Conservation (phyloP, 2,113 vertebrate species). For the Canis aureus region DNA sequence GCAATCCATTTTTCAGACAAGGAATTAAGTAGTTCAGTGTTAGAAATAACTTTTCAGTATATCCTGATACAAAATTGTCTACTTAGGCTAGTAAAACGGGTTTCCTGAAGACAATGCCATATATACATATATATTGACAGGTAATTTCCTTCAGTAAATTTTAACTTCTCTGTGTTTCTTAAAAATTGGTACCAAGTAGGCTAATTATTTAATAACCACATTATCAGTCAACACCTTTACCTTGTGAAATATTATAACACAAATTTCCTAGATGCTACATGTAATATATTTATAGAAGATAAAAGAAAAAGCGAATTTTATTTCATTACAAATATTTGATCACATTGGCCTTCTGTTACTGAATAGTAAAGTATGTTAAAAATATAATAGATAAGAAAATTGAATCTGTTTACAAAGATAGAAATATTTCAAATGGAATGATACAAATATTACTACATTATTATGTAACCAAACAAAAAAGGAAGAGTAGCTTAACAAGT, state of each 20-base stretch:
- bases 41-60: constrained; percentile 5
- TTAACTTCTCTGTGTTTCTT: not conserved
- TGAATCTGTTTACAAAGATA: constrained; percentile 41
- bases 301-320: constrained; percentile 1
- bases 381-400: not conserved
- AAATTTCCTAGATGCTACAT: not conserved
- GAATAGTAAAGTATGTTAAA: not conserved
- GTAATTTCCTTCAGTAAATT: not conserved
- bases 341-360: not conserved
- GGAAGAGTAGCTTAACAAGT: not conserved
- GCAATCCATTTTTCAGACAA: not conserved
- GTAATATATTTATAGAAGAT: not conserved
- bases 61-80: not conserved
- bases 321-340: constrained; percentile 18
- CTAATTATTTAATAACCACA: constrained; percentile 1
- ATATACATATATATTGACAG: not conserved
- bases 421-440: constrained; percentile 1
- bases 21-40: not conserved
- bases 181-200: not conserved
- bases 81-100: not conserved
- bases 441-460: not conserved
- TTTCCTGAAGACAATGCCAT: not conserved
- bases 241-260: constrained; percentile 14
- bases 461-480: not conserved
- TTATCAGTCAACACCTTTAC: not conserved